Evolutionary conservation across 2,888 invertebrate species (phyloP), one percentile per base, ranked within the genome.

Genomic region (Calameuta idolon): DNA sequence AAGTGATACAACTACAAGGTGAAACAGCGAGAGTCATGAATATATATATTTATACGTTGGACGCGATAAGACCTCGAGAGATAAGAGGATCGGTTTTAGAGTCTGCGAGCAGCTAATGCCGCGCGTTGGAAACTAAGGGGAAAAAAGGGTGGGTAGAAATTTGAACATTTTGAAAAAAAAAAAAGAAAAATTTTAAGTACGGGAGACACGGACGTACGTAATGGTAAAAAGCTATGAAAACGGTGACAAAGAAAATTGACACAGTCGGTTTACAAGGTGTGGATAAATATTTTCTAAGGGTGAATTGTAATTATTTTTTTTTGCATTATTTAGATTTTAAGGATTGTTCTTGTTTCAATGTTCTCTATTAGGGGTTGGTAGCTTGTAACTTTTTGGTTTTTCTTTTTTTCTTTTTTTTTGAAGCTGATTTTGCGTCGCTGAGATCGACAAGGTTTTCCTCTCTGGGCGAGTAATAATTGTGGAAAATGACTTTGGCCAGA

Each of bases 401-500:
- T 0, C 1, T 34, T 9, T 34, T 12, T 35, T 35, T 11, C 12
- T 37, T 37, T 40, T 40, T 55, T 55, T 55, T 23, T 23, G 15
- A 5, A 23, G 9, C 23, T 9, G 55, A 55, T 55, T 55, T 55
- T 55, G 55, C 15, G 23, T 23, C 9, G 2, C 23, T 23, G 9
- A 55, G 55, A 55, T 55, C 23, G 55, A 55, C 55, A 55, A 55
- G 55, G 23, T 55, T 55, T 55, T 55, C 55, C 55, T 55, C 55
- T 55, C 55, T 23, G 23, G 9, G 23, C 55, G 23, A 23, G 55
- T 55, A 55, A 23, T 55, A 55, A 81, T 85, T 81, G 81, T 82
- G 77, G 83, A 83, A 81, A 82, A 83, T 83, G 83, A 85, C 79
- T 82, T 73, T 79, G 80, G 40, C 74, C 76, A 79, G 78, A 75